Evolutionary conservation across 1,140 invertebrate species (phyloP).

Genomic region (Euura saliciscinereae): DNA sequence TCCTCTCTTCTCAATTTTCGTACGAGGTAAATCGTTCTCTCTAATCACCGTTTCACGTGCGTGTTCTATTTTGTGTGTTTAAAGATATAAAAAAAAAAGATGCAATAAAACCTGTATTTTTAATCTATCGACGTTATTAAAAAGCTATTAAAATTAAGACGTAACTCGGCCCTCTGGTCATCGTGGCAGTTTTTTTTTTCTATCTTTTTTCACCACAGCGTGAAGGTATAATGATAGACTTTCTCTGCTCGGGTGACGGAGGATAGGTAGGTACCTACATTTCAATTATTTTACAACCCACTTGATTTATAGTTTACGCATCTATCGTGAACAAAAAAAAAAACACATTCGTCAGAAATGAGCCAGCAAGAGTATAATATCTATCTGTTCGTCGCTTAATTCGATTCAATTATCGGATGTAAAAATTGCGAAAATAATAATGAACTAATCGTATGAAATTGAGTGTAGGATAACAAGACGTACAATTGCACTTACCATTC

Average conservation of each 20-base stretch:
- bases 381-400: too few relatives aligned
- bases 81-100: not conserved
- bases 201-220: not conserved
- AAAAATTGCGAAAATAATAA: too few relatives aligned
- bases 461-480: too few relatives aligned
- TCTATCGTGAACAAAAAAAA: not conserved
- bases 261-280: not conserved
- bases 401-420: too few relatives aligned
- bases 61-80: not conserved
- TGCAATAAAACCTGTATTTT: not conserved
- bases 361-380: too few relatives aligned
- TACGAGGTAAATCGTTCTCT: not conserved
- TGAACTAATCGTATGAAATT: too few relatives aligned
- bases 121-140: not conserved
- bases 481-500: too few relatives aligned
- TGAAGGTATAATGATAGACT: not conserved
- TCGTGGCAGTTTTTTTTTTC: not conserved
- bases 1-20: too few relatives aligned
- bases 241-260: not conserved
- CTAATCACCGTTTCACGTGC: constrained; percentile 2
- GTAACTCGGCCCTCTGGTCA: not conserved
- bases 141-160: constrained; percentile 5
- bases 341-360: too few relatives aligned
- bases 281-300: not conserved
- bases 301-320: not conserved